phyloP scores from a whole-genome alignment of 1,140 invertebrate species.

The Ditylenchus dipsaci region DNA sequence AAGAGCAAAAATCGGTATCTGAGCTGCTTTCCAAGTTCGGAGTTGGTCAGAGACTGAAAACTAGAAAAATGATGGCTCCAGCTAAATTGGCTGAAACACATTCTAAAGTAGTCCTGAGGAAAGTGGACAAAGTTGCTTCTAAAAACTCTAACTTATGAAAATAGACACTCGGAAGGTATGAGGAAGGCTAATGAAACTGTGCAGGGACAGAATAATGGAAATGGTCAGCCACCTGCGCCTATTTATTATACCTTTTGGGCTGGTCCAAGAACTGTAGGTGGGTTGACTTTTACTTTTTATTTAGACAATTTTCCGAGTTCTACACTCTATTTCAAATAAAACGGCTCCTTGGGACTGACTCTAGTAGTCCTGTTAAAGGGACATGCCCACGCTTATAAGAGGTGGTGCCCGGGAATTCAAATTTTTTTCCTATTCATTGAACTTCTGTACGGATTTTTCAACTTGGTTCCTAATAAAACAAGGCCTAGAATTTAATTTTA shows the following conservation, averaged over 20 bases:
- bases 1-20: constrained; percentile 1
- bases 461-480: too few relatives aligned
- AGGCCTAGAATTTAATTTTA: too few relatives aligned
- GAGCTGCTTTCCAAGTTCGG: not conserved
- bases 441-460: too few relatives aligned
- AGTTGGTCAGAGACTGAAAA: not conserved
- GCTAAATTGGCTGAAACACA: not conserved
- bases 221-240: not conserved
- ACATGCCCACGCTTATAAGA: too few relatives aligned
- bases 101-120: not conserved
- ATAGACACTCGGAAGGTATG: not conserved
- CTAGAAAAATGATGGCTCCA: too few relatives aligned
- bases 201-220: not conserved
- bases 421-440: too few relatives aligned
- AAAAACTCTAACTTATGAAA: too few relatives aligned
- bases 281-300: not conserved
- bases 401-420: too few relatives aligned
- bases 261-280: not conserved
- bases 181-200: not conserved
- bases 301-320: too few relatives aligned
- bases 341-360: too few relatives aligned
- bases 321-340: too few relatives aligned
- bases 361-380: too few relatives aligned
- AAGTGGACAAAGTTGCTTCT: not conserved
- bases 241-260: not conserved